phyloP scores from a whole-genome alignment of 2,888 invertebrate genomes.

The Polydrusus pterygomalis region DNA sequence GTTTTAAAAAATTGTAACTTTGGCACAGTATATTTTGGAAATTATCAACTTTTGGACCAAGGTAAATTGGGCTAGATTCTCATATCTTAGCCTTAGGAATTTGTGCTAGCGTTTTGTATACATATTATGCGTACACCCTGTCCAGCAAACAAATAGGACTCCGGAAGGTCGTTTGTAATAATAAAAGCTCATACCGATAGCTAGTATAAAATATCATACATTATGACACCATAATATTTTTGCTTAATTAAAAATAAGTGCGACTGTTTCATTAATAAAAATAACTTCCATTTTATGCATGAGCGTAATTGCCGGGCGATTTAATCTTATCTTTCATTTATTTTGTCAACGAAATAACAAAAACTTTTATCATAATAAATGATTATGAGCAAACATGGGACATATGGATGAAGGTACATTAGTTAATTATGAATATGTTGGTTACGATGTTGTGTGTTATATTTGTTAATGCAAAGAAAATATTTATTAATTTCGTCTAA shows the following conservation, averaged over 20 bases:
- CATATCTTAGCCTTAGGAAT: no score
- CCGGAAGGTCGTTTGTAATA: no score
- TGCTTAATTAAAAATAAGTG: background rate
- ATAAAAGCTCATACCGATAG: no score
- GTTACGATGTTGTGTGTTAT: background rate
- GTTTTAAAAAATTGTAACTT: no score
- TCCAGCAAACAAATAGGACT: no score
- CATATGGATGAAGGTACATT: background rate
- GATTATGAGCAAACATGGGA: background rate
- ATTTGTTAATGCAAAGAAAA: no score
- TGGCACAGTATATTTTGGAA: no score
- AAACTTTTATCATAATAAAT: background rate
- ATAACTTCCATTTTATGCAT: background rate
- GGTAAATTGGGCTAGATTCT: no score
- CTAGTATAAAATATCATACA: background rate
- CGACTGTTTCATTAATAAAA: background rate
- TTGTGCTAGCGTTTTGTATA: no score
- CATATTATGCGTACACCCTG: no score
- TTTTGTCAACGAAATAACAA: conserved; percentile 1
- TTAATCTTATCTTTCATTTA: conserved; percentile 3
- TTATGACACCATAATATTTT: background rate
- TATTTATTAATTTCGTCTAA: no score
- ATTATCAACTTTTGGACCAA: no score
- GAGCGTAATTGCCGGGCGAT: background rate
- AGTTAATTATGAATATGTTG: background rate